These are phyloP conservation scores for Dromas ardeola DNA, from an alignment of 2,113 vertebrate genomes.

Conservation along the genomic window DNA sequence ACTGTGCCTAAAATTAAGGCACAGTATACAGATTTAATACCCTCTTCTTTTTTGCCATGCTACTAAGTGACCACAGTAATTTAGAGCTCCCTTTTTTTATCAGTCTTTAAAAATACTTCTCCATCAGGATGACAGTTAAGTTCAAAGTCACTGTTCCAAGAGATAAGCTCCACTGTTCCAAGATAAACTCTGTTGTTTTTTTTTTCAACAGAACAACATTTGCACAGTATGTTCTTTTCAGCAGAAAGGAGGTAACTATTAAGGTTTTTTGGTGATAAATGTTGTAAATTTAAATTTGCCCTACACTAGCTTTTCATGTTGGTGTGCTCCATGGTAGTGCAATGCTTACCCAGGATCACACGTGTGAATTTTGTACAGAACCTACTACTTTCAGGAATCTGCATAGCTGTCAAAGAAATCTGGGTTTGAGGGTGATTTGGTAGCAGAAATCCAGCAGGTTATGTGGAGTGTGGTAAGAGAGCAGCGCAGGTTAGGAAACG, in stretches of 20 bases:
- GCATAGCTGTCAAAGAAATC: not conserved
- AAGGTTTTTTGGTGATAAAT: not conserved
- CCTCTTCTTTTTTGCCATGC: not conserved
- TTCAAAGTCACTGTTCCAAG: not conserved
- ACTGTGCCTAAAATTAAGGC: not conserved
- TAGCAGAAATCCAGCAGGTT: not conserved
- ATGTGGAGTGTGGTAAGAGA: not conserved
- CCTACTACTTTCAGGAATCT: not conserved
- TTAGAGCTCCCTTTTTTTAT: not conserved
- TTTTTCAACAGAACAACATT: not conserved
- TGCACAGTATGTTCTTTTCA: not conserved
- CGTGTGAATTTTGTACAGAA: not conserved
- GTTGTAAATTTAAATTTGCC: not conserved
- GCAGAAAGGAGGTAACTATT: not conserved
- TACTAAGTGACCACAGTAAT: not conserved
- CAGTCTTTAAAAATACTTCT: not conserved
- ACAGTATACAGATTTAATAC: not conserved
- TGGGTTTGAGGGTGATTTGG: not conserved
- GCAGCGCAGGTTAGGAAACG: not conserved
- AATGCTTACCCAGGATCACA: not conserved
- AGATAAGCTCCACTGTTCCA: not conserved
- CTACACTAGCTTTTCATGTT: not conserved
- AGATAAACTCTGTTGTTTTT: not conserved
- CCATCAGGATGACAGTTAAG: not conserved
- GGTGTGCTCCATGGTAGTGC: rapidly evolving